Base-by-base conservation (phyloP, 2,888 invertebrate species). In the Perithous albicinctus region DNA sequence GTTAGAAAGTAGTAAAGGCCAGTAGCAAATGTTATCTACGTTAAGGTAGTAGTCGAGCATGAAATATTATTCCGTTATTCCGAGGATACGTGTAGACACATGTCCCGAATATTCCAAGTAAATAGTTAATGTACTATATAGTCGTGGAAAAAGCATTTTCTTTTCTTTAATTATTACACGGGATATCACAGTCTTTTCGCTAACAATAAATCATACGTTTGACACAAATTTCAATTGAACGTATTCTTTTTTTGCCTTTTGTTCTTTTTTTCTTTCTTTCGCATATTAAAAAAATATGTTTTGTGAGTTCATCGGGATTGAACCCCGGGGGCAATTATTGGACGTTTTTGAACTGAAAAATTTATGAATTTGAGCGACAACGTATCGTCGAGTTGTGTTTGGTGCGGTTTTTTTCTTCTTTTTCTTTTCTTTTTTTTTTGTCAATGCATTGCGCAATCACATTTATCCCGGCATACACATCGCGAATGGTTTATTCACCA, bases 121-220 rank as follows among this genome's bases (percentile, higher is more conserved):
- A 48, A 56, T 54, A 66, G 64, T 78, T n/a, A 70, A 51, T 20
- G 43, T 67, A 59, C 72, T 70, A 75, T 56, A 64, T 72, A 64
- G 72, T 78, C 67, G 35, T 82, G 78, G 72, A 72, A 75, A 83
- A 78, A 10, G 3, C 23, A 23, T 51, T 51, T 23, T 20, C 23
- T 23, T 23, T 54, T 66, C 51, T 70, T 70, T 66, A 38, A 46
- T 59, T 76, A 46, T 63, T 41, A 82, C 74, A 79, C 74, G 79
- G 80, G 77, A 64, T 85, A 85, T 85, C 83, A 85, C 84, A 85
- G 84, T 83, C 83, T 85, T 81, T 83, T 81, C 74, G 84, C 80
- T 85, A 83, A 79, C 74, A 81, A 81, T 83, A 83, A 83, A 84
- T 83, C 77, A 79, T 80, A 75, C 72, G 67, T 32, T 69, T 51